Percentiles rank a stretch among this genome's conserved stretches.
phyloP scores from a whole-genome alignment of 2,113 vertebrate species.

The Corydoras sp. region DNA sequence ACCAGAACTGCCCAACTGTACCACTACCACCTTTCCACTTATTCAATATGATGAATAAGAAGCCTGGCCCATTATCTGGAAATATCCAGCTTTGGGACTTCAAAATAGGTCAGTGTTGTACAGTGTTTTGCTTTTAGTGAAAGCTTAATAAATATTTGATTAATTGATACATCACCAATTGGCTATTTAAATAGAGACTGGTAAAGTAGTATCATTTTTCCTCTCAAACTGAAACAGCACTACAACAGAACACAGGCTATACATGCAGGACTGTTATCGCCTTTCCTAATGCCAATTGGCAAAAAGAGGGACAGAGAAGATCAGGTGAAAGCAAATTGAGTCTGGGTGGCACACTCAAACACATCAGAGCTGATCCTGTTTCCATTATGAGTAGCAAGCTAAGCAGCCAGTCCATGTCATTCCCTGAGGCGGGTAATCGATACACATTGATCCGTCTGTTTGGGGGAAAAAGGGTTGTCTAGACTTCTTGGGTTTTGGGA shows the following conservation, averaged over 20 bases:
- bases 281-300: conserved; percentile 3
- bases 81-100: not conserved
- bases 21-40: conserved; percentile 18
- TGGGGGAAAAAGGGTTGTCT: conserved; percentile 42
- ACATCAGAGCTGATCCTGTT: conserved; percentile 36
- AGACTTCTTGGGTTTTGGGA: conserved; percentile 44
- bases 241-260: conserved; percentile 1
- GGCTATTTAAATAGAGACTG: not conserved
- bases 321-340: conserved; percentile 44
- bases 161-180: not conserved
- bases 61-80: conserved; percentile 34
- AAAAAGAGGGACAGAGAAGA: conserved; percentile 21
- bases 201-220: not conserved
- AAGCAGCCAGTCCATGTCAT: conserved; percentile 38
- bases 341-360: conserved; percentile 36
- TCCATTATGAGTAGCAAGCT: conserved; percentile 35
- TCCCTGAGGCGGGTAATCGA: conserved; percentile 38
- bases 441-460: conserved; percentile 46
- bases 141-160: conserved; percentile 36
- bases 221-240: not conserved
- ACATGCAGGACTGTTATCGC: conserved; percentile 32
- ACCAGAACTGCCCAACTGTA: conserved; percentile 25
- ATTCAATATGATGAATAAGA: conserved; percentile 43
- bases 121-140: not conserved
- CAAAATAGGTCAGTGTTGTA: conserved; percentile 30